Conservation (phyloP, 1,140 invertebrate genomes). For the Paracyclopina nana region DNA sequence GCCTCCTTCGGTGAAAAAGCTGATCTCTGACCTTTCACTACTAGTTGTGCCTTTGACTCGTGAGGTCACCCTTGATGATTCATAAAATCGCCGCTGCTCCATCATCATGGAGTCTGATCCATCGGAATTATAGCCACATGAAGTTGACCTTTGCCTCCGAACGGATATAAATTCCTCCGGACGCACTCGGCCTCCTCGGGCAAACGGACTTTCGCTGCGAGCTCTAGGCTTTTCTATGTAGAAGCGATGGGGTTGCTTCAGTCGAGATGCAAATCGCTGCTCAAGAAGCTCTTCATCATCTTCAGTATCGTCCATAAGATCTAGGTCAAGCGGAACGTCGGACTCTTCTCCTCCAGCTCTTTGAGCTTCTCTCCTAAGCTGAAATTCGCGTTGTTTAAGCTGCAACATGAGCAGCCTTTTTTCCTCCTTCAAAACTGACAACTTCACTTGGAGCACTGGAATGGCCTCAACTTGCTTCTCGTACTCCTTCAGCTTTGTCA, state of each 20-base stretch:
- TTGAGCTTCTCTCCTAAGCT: slow-evolving; percentile 1
- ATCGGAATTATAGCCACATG: slow-evolving; percentile 16
- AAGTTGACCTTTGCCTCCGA: slow-evolving; percentile 9
- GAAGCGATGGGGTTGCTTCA: not conserved
- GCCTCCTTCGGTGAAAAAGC: not conserved
- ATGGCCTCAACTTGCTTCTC: slow-evolving; percentile 17
- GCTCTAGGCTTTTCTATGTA: not conserved
- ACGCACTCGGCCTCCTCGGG: not conserved
- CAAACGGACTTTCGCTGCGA: slow-evolving; percentile 10
- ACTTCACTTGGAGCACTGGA: slow-evolving; percentile 12
- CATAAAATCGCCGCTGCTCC: not conserved
- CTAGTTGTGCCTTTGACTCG: too few species aligned
- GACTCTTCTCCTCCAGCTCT: not conserved
- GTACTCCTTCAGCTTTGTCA: slow-evolving; percentile 15
- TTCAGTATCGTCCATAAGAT: slow-evolving; percentile 1
- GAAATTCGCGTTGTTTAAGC: slow-evolving; percentile 5
- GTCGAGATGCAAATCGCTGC: not conserved
- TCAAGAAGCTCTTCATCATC: slow-evolving; percentile 6
- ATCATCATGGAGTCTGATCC: not conserved
- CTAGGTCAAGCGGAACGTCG: not conserved
- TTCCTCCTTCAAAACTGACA: slow-evolving; percentile 13
- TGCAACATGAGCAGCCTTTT: slow-evolving; percentile 14
- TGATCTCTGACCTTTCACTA: not conserved
- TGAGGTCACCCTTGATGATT: not conserved
- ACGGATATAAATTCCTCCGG: slow-evolving; percentile 16